phyloP scores from a whole-genome alignment of 2,888 invertebrate species.

The Acrobeloides nanus region DNA sequence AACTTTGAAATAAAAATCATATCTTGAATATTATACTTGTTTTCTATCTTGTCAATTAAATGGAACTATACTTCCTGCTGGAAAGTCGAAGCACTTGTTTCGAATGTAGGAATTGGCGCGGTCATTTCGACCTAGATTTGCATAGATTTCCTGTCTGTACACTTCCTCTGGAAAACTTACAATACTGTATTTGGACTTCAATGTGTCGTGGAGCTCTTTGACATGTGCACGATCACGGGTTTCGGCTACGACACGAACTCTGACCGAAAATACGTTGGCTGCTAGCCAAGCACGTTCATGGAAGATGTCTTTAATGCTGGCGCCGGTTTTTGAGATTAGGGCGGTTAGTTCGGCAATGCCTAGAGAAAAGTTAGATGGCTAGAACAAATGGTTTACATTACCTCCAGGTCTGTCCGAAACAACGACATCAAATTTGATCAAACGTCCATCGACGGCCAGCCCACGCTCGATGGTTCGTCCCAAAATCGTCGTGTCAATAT shows the following conservation, averaged over 20 bases:
- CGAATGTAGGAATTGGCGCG: too few relatives aligned
- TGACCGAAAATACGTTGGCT: slow-evolving; percentile 71
- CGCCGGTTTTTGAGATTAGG: slow-evolving; percentile 56
- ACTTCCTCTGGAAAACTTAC: too few relatives aligned
- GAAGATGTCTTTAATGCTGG: slow-evolving; percentile 79
- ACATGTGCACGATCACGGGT: slow-evolving; percentile 75
- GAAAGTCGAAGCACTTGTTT: too few relatives aligned
- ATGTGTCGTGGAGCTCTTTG: slow-evolving; percentile 54
- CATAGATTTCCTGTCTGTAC: too few relatives aligned
- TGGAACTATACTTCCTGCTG: too few relatives aligned
- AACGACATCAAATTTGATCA: slow-evolving; percentile 56
- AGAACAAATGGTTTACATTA: slow-evolving; percentile 28
- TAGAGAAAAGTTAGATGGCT: slow-evolving; percentile 5
- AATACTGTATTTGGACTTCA: slow-evolving; percentile 33
- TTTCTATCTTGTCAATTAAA: too few relatives aligned
- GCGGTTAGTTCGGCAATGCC: slow-evolving; percentile 57
- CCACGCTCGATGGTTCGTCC: slow-evolving; percentile 56
- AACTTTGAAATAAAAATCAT: too few relatives aligned
- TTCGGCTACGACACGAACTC: slow-evolving; percentile 71
- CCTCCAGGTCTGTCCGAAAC: slow-evolving; percentile 60
- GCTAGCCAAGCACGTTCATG: slow-evolving; percentile 90
- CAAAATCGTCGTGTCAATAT: slow-evolving; percentile 60
- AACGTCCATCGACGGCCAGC: slow-evolving; percentile 58
- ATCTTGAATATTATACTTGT: too few relatives aligned
- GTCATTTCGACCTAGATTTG: too few relatives aligned